Base-by-base conservation (phyloP, 2,888 invertebrate species). In the Acleris laterana region DNA sequence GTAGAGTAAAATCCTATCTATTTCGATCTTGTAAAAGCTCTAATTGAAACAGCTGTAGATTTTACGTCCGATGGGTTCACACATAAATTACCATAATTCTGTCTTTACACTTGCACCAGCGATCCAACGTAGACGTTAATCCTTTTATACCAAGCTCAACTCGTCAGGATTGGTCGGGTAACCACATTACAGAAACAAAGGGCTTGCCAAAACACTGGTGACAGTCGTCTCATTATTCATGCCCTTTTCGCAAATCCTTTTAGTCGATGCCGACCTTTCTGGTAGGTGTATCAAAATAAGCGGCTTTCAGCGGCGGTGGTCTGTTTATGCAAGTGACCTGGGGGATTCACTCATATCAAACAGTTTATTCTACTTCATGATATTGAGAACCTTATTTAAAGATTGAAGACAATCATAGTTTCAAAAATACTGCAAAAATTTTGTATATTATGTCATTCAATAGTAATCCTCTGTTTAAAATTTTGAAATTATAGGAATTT, bases 241-340 rank as follows among this genome's bases (percentile, higher is more conserved):
- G 77, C 80, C 76, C 70, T 80, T 60, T 72, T 75, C 59, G 72
- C 73, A 78, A 83, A 83, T 81, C 82, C 84, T 77, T 79, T 80
- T 74, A 78, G 77, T 72, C 74, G 68, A 44, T 72, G 72, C 65
- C 71, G 72, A 78, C 79, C 79, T 81, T 82, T 80, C 76, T 74
- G 68, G 70, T 64, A 71, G 74, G 70, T 74, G 70, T 71, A 76
- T 73, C 69, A 69, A 70, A 72, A 71, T 82, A 82, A 82, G 74
- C 78, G 58, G 78, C 76, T 82, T 79, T 76, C 68, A 17, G 44
- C 7, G 25, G 25, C 46, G 57, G 48, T 17, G 48, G 38, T 38
- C 25, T 60, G 51, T 51, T 62, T 51, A 56, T 61, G 22, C 55
- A 65, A 60, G 53, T 64, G 60, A 42, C 56, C 61, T 16, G 64